Evolutionary conservation across 2,797 vertebrate species (phyloP).

Genomic region (Diplodus sargus): DNA sequence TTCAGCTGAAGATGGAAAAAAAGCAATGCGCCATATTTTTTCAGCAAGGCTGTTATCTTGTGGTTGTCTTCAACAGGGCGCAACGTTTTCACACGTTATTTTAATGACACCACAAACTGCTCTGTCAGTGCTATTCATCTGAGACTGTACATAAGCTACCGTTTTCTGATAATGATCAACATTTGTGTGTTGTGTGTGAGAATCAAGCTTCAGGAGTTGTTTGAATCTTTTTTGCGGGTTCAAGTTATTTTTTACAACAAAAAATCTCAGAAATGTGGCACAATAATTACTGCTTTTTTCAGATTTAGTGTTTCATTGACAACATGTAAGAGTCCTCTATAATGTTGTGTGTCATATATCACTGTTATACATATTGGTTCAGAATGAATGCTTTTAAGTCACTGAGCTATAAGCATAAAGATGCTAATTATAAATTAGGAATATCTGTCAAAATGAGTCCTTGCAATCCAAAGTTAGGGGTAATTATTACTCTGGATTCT

Average conservation of each 20-base stretch:
- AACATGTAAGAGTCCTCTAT: neutral
- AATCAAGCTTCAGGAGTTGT: neutral
- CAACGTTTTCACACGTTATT: too few species aligned
- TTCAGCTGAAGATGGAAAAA: neutral
- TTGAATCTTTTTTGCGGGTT: neutral
- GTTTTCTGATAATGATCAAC: neutral
- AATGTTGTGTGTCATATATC: neutral
- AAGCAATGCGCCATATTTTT: neutral
- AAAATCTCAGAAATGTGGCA: too few species aligned
- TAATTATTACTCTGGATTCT: neutral
- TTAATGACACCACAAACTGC: neutral
- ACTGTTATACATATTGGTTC: neutral
- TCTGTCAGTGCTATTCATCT: neutral
- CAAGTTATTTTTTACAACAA: neutral
- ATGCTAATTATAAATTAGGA: neutral
- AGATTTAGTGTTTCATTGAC: neutral
- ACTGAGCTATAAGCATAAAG: neutral
- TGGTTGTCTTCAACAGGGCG: neutral
- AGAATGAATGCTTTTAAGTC: neutral
- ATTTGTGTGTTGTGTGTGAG: too few species aligned
- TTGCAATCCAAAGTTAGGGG: neutral
- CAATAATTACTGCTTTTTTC: neutral
- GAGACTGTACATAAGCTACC: neutral
- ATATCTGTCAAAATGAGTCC: neutral
- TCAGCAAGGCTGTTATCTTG: neutral